Percentiles rank a stretch among this genome's conserved stretches.
Evolutionary conservation across 2,888 invertebrate species (phyloP).

Genomic region (Cryptus viduatorius): DNA sequence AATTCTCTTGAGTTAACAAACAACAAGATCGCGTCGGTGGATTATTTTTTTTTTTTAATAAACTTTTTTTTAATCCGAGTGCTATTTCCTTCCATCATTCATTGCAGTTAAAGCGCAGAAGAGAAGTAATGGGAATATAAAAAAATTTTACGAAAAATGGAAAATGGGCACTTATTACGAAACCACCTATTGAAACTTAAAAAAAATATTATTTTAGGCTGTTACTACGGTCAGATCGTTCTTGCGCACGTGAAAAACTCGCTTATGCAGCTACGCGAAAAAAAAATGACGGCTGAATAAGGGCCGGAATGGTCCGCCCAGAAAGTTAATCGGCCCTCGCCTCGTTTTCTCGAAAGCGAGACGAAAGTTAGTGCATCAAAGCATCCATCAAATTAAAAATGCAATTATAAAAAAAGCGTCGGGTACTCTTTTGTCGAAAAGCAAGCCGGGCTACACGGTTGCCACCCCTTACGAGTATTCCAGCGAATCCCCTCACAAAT

Average conservation of each 20-base stretch:
- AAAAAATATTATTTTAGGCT: neutral
- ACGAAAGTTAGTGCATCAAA: constrained; percentile 77
- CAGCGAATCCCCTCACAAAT: constrained; percentile 61
- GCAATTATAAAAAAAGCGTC: constrained; percentile 83
- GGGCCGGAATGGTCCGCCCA: constrained; percentile 70
- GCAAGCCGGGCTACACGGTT: constrained; percentile 68
- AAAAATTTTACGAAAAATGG: too few relatives aligned
- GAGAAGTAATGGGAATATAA: too few relatives aligned
- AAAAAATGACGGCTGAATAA: constrained; percentile 26
- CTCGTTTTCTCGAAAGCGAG: constrained; percentile 68
- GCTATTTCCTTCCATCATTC: too few relatives aligned
- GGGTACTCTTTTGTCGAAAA: constrained; percentile 81
- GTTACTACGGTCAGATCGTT: neutral
- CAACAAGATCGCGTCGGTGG: neutral
- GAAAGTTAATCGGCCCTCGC: constrained; percentile 6
- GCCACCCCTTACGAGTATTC: constrained; percentile 52
- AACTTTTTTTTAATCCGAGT: too few relatives aligned
- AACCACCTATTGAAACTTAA: neutral
- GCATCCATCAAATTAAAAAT: constrained; percentile 84
- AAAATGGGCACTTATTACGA: neutral
- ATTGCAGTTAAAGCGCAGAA: too few relatives aligned
- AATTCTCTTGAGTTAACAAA: neutral
- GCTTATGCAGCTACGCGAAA: neutral
- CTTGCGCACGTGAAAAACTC: neutral
- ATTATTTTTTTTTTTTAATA: too few relatives aligned